phyloP scores from a whole-genome alignment of 2,888 invertebrate species.

The Epirrita christyi region DNA sequence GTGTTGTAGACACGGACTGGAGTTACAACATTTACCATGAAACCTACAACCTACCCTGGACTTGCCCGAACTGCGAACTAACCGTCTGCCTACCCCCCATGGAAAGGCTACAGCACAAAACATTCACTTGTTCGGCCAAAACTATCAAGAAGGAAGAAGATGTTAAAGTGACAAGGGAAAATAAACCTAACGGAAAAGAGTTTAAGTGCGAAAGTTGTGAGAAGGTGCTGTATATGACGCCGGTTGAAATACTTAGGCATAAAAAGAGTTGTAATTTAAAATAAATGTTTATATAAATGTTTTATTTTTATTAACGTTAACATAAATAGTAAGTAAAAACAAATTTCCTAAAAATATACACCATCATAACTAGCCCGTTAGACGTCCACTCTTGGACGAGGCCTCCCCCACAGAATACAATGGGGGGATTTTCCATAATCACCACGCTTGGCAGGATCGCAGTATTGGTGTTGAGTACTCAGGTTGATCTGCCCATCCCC shows the following conservation, averaged over 20 bases:
- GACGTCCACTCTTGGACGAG: no score
- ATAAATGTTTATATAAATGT: conserved; percentile 44
- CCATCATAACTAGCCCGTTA: no score
- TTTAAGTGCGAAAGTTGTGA: conserved; percentile 91
- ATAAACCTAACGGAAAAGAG: conserved; percentile 84
- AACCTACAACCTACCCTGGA: conserved; percentile 87
- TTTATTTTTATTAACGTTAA: background rate
- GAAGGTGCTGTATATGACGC: conserved; percentile 87
- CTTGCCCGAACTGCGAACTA: conserved; percentile 88
- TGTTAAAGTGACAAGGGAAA: conserved; percentile 53
- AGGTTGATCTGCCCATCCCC: no score
- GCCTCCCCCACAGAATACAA: no score
- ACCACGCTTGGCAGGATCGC: no score
- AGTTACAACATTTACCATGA: conserved; percentile 86
- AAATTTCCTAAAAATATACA: background rate
- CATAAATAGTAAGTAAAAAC: background rate
- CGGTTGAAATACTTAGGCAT: conserved; percentile 94
- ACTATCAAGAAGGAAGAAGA: conserved; percentile 58
- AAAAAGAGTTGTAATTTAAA: conserved; percentile 86
- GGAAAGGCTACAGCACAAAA: conserved; percentile 90
- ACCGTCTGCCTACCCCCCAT: conserved; percentile 87
- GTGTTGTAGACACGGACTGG: conserved; percentile 88
- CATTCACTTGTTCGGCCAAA: conserved; percentile 72
- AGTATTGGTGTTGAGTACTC: no score
- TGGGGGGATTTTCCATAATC: no score